Percentiles rank a stretch among this genome's conserved stretches.
phyloP scores from a whole-genome alignment of 2,888 invertebrate species.

The Nebria salina region DNA sequence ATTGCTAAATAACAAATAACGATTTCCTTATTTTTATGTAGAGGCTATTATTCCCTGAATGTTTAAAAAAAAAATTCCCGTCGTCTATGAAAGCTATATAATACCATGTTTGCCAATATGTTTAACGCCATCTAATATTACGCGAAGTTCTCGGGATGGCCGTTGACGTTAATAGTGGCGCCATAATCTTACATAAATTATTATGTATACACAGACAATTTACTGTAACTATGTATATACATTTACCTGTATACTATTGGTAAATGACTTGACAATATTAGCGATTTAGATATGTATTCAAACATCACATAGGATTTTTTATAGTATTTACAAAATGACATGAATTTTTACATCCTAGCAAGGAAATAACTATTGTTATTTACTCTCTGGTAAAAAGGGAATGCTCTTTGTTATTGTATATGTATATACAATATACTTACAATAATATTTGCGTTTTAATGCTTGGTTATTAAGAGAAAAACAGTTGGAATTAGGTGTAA shows the following conservation, averaged over 20 bases:
- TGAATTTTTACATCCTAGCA: background rate
- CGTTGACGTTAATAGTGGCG: conserved; percentile 42
- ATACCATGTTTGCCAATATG: conserved; percentile 26
- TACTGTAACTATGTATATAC: conserved; percentile 9
- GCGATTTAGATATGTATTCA: conserved; percentile 6
- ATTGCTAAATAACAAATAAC: background rate
- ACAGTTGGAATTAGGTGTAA: conserved; percentile 17
- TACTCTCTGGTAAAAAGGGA: background rate
- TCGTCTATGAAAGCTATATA: background rate
- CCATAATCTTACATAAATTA: conserved; percentile 42
- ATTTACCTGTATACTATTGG: conserved; percentile 5
- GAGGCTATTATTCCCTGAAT: background rate
- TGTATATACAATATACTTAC: background rate
- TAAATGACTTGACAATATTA: conserved; percentile 34
- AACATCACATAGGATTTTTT: background rate
- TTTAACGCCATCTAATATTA: conserved; percentile 32
- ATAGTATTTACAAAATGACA: background rate
- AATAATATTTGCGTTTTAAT: background rate
- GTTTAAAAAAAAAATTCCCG: background rate
- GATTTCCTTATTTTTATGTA: background rate
- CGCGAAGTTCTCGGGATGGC: conserved; percentile 29
- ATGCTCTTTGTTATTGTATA: background rate
- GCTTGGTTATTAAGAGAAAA: conserved; percentile 15
- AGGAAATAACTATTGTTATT: background rate
- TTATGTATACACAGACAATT: conserved; percentile 33